A percentile compares a stretch with the other conserved stretches of the same genome.
phyloP scores from a whole-genome alignment of 2,113 vertebrate genomes.

The Hepsetus odoe region DNA sequence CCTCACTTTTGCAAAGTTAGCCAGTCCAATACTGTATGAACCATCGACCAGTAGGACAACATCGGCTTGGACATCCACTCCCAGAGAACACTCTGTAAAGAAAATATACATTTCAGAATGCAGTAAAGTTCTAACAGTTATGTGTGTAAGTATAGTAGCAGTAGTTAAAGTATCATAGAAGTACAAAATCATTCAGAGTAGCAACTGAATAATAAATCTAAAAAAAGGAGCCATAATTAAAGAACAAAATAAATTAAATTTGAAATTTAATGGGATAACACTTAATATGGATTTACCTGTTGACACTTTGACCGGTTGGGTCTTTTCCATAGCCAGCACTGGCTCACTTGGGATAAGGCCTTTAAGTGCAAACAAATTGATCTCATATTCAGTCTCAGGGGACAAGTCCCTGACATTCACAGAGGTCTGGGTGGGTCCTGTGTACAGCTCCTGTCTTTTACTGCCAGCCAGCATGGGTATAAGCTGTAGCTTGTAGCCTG shows the following conservation, averaged over 20 bases:
- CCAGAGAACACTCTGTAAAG: conserved; percentile 91
- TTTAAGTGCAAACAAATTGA: conserved; percentile 90
- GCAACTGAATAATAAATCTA: no score
- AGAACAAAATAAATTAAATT: no score
- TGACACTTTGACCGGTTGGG: conserved; percentile 90
- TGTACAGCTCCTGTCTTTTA: conserved; percentile 87
- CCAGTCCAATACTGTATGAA: conserved; percentile 97
- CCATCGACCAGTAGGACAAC: conserved; percentile 96
- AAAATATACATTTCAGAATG: conserved; percentile 61
- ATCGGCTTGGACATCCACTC: conserved; percentile 96
- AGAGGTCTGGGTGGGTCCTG: conserved; percentile 83
- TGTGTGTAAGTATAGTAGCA: no score
- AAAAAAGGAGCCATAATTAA: no score
- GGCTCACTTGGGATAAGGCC: conserved; percentile 90
- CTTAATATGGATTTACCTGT: conserved; percentile 75
- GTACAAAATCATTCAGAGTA: no score
- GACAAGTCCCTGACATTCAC: conserved; percentile 91
- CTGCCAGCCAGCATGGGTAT: conserved; percentile 86
- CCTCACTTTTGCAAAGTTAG: conserved; percentile 98
- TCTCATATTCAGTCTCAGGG: conserved; percentile 93
- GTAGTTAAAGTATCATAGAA: no score
- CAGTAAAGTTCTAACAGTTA: no score
- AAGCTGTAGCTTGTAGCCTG: conserved; percentile 91
- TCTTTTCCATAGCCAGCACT: conserved; percentile 87
- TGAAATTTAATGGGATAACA: neutral